Conservation (phyloP, 2,888 invertebrate species). For the Amiota mariae region DNA sequence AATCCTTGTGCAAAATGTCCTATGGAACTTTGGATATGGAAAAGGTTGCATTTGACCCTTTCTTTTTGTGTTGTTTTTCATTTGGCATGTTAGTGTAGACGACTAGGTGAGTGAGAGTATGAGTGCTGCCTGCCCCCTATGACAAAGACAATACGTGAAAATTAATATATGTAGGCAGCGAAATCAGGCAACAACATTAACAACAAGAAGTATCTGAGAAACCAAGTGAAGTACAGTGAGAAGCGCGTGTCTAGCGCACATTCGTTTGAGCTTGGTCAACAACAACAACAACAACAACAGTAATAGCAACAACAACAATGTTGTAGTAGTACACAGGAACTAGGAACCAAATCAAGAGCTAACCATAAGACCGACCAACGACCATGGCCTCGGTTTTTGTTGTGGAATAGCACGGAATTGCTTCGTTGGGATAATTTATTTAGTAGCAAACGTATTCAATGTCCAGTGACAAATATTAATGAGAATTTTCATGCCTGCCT, state of each 20-base stretch:
- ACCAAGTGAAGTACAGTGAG: conserved; percentile 6
- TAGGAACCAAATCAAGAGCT: neutral
- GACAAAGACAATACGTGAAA: conserved; percentile 55
- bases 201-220: conserved; percentile 29
- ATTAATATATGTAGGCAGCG: conserved; percentile 50
- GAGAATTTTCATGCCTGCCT: conserved; percentile 69
- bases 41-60: conserved; percentile 59
- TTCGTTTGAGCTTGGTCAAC: conserved; percentile 50
- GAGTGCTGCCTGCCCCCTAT: conserved; percentile 21
- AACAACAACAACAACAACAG: conserved; percentile 16
- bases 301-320: conserved; percentile 17
- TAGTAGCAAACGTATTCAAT: conserved; percentile 53
- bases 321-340: neutral
- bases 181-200: neutral
- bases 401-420: neutral
- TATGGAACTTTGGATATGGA: neutral
- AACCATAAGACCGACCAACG: conserved; percentile 2
- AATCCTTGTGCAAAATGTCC: conserved; percentile 28
- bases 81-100: neutral
- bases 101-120: too few relatives aligned
- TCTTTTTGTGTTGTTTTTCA: conserved; percentile 27
- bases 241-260: conserved; percentile 59
- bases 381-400: neutral
- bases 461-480: conserved; percentile 71
- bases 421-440: conserved; percentile 56